Conservation (phyloP, 2,888 invertebrate genomes). For the Parnassius glacialis region DNA sequence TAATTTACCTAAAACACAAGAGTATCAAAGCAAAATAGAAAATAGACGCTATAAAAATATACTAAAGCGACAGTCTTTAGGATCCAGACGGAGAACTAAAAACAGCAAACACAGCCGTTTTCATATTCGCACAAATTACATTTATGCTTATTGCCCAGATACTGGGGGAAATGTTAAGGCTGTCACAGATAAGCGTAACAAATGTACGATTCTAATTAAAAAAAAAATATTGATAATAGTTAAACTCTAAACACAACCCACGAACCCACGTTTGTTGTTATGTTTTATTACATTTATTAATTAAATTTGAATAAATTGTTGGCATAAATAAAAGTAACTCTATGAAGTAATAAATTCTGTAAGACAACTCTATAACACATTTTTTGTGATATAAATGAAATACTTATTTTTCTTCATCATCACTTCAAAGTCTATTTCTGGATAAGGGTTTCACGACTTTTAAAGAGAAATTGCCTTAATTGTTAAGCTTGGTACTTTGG, state of each 20-base stretch:
- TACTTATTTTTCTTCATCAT: too few species aligned
- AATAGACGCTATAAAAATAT: slow-evolving; percentile 43
- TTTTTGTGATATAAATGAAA: too few species aligned
- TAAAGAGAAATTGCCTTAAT: too few species aligned
- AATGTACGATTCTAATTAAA: slow-evolving; percentile 30
- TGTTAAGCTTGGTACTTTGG: too few species aligned
- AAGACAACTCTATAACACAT: too few species aligned
- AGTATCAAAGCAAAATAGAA: slow-evolving; percentile 28
- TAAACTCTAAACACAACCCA: background rate
- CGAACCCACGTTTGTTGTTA: background rate
- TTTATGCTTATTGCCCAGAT: slow-evolving; percentile 63
- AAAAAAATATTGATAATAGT: slow-evolving; percentile 13
- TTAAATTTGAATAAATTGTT: background rate
- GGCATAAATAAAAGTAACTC: too few species aligned
- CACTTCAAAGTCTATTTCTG: too few species aligned
- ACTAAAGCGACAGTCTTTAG: slow-evolving; percentile 29
- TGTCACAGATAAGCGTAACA: slow-evolving; percentile 42
- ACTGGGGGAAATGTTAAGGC: slow-evolving; percentile 45
- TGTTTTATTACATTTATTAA: background rate
- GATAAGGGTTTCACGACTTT: too few species aligned
- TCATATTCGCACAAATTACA: slow-evolving; percentile 73
- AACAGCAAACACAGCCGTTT: slow-evolving; percentile 64
- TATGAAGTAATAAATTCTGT: too few species aligned
- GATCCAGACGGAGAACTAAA: slow-evolving; percentile 60
- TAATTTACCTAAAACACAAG: too few species aligned